These are phyloP conservation scores for Meandrina meandrites DNA, from an alignment of 92 coral and sea anemone genomes.

Conservation along the genomic window DNA sequence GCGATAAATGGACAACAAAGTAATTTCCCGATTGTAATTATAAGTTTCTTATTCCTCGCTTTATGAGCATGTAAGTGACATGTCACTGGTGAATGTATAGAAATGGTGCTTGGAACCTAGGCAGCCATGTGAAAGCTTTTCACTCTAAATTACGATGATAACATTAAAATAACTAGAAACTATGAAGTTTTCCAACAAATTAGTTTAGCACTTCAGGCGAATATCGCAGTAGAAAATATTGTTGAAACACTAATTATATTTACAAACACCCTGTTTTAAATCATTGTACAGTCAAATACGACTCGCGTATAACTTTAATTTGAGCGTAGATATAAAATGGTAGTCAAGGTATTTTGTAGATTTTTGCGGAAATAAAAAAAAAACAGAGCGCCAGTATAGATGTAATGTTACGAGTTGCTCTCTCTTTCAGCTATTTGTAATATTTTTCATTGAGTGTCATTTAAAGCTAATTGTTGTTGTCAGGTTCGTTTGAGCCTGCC, in stretches of 20 bases:
- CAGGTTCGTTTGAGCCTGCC: background rate
- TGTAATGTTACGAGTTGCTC: too few species aligned
- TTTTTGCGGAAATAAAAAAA: too few species aligned
- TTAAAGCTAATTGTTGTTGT: background rate
- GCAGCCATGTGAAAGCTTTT: background rate
- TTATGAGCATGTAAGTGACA: background rate
- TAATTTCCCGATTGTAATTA: background rate
- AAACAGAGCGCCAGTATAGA: too few species aligned
- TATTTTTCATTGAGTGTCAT: background rate
- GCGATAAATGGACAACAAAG: background rate
- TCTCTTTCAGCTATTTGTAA: background rate
- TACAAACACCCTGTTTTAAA: too few species aligned
- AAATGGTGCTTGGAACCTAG: background rate
- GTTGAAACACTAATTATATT: too few species aligned
- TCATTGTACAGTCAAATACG: too few species aligned
- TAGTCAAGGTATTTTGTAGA: too few species aligned
- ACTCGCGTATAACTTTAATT: too few species aligned
- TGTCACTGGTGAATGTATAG: background rate
- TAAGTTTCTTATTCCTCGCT: background rate
- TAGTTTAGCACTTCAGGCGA: background rate
- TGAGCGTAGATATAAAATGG: too few species aligned
- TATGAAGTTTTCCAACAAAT: background rate
- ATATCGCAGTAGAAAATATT: background rate
- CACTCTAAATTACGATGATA: background rate
- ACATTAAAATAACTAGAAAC: background rate